A percentile compares a stretch with the other conserved stretches of the same genome.
Evolutionary conservation across 2,113 vertebrate species (phyloP).

Genomic region (Thunnus thynnus): DNA sequence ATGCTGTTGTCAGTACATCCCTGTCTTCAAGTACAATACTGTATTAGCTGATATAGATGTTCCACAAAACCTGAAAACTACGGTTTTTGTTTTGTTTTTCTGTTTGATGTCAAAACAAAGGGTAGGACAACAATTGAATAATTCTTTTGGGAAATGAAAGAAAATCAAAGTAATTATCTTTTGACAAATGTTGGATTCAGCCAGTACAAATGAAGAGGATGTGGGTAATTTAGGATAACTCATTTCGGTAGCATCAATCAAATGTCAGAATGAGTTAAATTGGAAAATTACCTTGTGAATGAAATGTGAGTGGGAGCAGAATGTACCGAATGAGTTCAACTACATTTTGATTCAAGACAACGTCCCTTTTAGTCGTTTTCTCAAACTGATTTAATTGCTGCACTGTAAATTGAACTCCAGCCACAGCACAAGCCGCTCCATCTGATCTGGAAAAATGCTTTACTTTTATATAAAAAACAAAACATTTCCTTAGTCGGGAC

Average conservation of each 20-base stretch:
- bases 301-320: background rate
- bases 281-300: conserved; percentile 19
- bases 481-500: background rate
- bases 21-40: background rate
- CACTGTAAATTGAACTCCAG: background rate
- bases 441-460: no score
- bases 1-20: no score
- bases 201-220: background rate
- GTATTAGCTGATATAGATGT: background rate
- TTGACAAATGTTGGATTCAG: conserved; percentile 4
- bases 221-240: background rate
- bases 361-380: conserved; percentile 13
- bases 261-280: conserved; percentile 9
- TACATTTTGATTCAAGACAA: background rate
- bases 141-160: background rate
- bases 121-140: background rate
- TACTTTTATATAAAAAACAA: no score
- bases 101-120: no score
- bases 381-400: conserved; percentile 2
- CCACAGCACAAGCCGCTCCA: background rate
- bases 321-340: conserved; percentile 15
- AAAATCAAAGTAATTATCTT: background rate
- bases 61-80: background rate
- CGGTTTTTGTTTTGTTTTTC: background rate
- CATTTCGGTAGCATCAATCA: background rate